Conservation (phyloP, 2,888 invertebrate genomes). For the Acanthopleura granulata region DNA sequence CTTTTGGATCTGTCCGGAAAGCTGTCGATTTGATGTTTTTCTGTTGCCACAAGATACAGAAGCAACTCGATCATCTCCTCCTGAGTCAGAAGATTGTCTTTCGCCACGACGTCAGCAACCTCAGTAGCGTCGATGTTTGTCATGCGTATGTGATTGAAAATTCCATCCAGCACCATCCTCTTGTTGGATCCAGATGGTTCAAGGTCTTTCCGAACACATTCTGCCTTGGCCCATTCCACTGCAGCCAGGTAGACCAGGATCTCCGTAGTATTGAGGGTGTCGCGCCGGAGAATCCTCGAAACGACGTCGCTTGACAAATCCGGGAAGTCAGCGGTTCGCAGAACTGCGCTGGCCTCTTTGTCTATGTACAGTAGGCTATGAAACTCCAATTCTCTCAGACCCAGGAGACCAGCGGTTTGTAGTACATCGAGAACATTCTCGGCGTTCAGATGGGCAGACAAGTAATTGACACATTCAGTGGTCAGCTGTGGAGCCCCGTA, state of each 20-base stretch:
- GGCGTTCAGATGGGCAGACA: constrained; percentile 34
- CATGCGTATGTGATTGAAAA: not conserved
- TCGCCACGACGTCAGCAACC: constrained; percentile 15
- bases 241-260: constrained; percentile 29
- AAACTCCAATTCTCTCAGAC: constrained; percentile 29
- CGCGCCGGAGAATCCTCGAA: constrained; percentile 28
- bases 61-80: not conserved
- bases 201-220: constrained; percentile 5
- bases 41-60: not conserved
- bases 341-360: constrained; percentile 30
- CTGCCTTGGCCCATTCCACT: constrained; percentile 31
- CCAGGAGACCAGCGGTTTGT: constrained; percentile 39
- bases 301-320: constrained; percentile 29
- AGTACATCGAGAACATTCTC: constrained; percentile 40
- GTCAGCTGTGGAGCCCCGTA: constrained; percentile 31
- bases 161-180: not conserved
- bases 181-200: not conserved
- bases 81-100: not conserved
- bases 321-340: constrained; percentile 24
- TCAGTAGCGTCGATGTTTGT: not conserved
- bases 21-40: not conserved
- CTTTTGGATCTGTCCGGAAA: not conserved
- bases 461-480: constrained; percentile 30
- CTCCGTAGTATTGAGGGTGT: constrained; percentile 34
- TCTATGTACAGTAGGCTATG: constrained; percentile 31